Evolutionary conservation across 2,113 vertebrate species (phyloP).

Genomic region (Nannobrachium achirus): DNA sequence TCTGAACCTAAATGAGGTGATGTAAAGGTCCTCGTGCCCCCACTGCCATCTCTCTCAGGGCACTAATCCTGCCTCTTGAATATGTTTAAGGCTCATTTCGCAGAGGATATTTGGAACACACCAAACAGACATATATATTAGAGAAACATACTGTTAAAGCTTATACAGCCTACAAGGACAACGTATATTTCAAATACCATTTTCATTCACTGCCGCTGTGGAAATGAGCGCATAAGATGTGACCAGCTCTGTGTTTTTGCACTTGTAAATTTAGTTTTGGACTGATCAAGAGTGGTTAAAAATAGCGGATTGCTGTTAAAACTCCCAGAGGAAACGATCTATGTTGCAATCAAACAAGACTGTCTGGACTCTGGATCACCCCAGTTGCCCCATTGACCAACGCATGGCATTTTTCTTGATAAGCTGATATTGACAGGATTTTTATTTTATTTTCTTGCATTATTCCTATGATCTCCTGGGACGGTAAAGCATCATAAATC

Average conservation of each 20-base stretch:
- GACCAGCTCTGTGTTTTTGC: no score
- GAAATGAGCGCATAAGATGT: no score
- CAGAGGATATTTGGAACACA: not conserved
- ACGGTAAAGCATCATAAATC: not conserved
- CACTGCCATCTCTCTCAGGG: slow-evolving; percentile 16
- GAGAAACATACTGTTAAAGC: not conserved
- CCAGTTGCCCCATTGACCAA: not conserved
- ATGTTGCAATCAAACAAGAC: not conserved
- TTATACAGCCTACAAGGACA: not conserved
- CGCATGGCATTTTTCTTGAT: not conserved
- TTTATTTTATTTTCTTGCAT: no score
- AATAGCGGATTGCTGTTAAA: no score
- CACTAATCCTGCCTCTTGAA: slow-evolving; percentile 4
- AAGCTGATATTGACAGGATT: no score
- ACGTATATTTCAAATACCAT: slow-evolving; percentile 9
- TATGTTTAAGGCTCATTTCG: slow-evolving; percentile 24
- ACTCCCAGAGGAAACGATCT: not conserved
- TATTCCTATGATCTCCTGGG: no score
- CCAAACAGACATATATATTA: not conserved
- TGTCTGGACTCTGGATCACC: slow-evolving; percentile 7
- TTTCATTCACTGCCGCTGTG: slow-evolving; percentile 7
- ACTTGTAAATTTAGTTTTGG: no score
- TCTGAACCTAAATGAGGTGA: slow-evolving; percentile 29
- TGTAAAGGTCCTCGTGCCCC: slow-evolving; percentile 28
- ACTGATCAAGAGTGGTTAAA: slow-evolving; percentile 11